phyloP scores from a whole-genome alignment of 2,888 invertebrate species.

The Lasioglossum zephyrum region DNA sequence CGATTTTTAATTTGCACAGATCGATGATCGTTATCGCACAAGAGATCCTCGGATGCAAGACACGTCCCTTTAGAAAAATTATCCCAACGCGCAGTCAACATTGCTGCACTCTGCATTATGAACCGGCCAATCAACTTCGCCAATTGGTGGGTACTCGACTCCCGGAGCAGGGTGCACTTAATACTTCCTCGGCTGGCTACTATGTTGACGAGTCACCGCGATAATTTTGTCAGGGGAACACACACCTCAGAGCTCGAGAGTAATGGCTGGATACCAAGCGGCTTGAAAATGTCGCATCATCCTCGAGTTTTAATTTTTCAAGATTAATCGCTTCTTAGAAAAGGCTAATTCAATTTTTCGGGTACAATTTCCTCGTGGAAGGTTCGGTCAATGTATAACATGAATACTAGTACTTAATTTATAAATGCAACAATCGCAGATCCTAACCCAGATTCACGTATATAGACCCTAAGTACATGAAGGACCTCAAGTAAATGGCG shows the following conservation, averaged over 20 bases:
- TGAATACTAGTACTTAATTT: no score
- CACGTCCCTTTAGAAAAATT: background rate
- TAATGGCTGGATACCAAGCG: background rate
- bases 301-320: background rate
- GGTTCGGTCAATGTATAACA: background rate
- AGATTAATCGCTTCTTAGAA: background rate
- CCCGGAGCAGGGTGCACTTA: background rate
- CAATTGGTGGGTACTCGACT: background rate
- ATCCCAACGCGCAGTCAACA: background rate
- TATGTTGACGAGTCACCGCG: background rate
- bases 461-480: no score
- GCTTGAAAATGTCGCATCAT: background rate
- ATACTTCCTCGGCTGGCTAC: background rate
- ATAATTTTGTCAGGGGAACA: conserved; percentile 2
- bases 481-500: no score
- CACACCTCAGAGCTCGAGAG: background rate
- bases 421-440: no score
- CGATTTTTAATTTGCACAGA: background rate
- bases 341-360: background rate
- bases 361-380: background rate
- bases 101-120: background rate
- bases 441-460: no score
- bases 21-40: background rate
- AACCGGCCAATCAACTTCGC: background rate
- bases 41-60: background rate